These are phyloP conservation scores for Melospiza melodia DNA, from an alignment of 2,113 vertebrate species.

Conservation along the genomic window DNA sequence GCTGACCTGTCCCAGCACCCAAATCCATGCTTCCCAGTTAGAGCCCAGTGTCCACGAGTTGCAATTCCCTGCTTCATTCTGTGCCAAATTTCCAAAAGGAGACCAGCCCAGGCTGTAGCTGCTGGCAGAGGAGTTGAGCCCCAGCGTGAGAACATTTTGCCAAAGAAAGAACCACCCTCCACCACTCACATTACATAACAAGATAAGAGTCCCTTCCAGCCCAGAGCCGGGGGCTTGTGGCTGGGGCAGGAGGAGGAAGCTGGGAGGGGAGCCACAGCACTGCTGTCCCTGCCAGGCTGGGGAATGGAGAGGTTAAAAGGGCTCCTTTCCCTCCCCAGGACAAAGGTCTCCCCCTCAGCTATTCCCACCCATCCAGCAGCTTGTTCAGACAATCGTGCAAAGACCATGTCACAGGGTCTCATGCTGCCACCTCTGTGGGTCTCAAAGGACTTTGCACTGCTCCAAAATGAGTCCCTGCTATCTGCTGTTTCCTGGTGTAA, in stretches of 20 bases:
- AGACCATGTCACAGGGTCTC: fast-evolving
- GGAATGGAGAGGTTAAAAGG: background rate
- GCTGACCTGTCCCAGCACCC: background rate
- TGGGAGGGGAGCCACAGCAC: background rate
- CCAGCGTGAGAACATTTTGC: background rate
- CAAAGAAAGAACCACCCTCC: background rate
- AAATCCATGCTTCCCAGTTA: background rate
- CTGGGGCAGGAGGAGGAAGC: slow-evolving; percentile 13
- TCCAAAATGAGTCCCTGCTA: background rate
- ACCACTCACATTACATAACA: background rate
- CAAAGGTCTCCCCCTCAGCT: background rate
- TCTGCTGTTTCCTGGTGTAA: background rate
- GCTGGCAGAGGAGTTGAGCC: fast-evolving
- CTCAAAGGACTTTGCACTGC: background rate
- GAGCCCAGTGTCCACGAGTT: background rate
- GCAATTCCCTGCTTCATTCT: background rate
- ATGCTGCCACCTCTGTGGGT: background rate
- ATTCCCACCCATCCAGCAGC: background rate
- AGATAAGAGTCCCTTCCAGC: slow-evolving; percentile 13
- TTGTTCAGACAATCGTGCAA: fast-evolving
- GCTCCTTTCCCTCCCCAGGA: background rate
- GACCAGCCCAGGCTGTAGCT: background rate
- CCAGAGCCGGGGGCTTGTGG: background rate
- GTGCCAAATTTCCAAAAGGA: background rate
- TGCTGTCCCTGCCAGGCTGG: background rate